phyloP scores from a whole-genome alignment of 2,797 vertebrate species.

The Octomys mimax region DNA sequence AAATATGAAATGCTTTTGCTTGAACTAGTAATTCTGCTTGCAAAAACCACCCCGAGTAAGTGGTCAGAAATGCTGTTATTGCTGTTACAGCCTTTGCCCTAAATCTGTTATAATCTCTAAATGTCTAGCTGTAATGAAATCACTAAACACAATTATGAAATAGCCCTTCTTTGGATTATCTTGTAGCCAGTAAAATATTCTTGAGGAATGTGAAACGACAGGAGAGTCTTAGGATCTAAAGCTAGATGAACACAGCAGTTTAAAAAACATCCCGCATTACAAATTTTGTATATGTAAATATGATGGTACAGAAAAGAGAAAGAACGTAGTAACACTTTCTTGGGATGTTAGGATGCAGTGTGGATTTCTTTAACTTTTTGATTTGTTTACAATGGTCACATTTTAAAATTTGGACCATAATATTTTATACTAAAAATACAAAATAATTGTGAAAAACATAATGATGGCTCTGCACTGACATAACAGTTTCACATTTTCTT shows the following conservation, averaged over 20 bases:
- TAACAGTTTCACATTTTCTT: not conserved
- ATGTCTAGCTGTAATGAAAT: not conserved
- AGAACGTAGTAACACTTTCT: constrained; percentile 15
- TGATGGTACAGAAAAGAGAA: not conserved
- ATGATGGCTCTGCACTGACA: not conserved
- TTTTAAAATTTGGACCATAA: constrained; percentile 6
- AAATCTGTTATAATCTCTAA: constrained; percentile 8
- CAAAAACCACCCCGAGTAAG: not conserved
- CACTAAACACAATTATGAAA: constrained; percentile 21
- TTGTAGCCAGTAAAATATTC: not conserved
- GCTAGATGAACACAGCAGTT: constrained; percentile 32
- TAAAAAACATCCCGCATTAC: not conserved
- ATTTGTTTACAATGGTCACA: constrained; percentile 17
- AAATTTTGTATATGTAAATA: not conserved
- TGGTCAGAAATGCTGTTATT: not conserved
- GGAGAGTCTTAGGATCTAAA: constrained; percentile 36
- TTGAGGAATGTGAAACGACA: constrained; percentile 20
- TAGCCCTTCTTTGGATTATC: not conserved
- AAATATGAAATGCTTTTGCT: not conserved
- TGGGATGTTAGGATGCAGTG: not conserved
- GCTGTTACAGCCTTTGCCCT: not conserved
- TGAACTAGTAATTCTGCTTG: not conserved
- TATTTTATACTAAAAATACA: not conserved
- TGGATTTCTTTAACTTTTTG: constrained; percentile 46
- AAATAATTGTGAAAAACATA: not conserved